phyloP scores from a whole-genome alignment of 2,113 vertebrate genomes.

The Nothoprocta pentlandii region DNA sequence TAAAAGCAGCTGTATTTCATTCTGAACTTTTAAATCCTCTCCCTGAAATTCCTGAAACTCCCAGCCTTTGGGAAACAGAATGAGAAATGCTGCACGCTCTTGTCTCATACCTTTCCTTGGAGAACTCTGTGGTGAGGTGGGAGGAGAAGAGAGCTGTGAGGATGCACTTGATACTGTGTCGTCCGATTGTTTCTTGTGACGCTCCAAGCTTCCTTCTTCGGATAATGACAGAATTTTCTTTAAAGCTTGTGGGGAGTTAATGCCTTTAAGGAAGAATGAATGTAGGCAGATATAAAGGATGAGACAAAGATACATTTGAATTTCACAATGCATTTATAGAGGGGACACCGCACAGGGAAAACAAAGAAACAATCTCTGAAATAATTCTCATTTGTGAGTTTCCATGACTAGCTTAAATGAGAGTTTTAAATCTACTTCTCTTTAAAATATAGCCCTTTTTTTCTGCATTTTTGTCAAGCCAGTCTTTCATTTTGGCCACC shows the following conservation, averaged over 20 bases:
- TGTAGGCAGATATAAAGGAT: background rate
- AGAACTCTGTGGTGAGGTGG: slow-evolving; percentile 95
- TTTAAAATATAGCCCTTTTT: background rate
- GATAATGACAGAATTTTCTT: slow-evolving; percentile 99
- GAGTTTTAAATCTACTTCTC: background rate
- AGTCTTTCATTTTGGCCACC: background rate
- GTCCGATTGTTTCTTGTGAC: slow-evolving; percentile 89
- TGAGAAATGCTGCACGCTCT: background rate
- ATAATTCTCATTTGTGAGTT: background rate
- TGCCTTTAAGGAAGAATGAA: slow-evolving; percentile 80
- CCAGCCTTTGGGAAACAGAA: background rate
- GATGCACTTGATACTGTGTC: slow-evolving; percentile 91
- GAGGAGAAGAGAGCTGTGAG: slow-evolving; percentile 92
- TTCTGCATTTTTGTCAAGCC: background rate
- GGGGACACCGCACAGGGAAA: background rate
- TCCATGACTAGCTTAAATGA: background rate
- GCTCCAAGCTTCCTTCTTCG: slow-evolving; percentile 91
- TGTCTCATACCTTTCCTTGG: slow-evolving; percentile 91
- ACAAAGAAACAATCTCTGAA: background rate
- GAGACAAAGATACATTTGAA: background rate
- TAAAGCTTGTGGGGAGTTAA: slow-evolving; percentile 96
- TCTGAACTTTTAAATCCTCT: background rate
- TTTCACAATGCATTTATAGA: background rate
- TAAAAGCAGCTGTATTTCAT: background rate
- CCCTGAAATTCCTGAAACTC: background rate